These are phyloP conservation scores for Misgurnus anguillicaudatus DNA, from an alignment of 2,113 vertebrate genomes.

Conservation along the genomic window DNA sequence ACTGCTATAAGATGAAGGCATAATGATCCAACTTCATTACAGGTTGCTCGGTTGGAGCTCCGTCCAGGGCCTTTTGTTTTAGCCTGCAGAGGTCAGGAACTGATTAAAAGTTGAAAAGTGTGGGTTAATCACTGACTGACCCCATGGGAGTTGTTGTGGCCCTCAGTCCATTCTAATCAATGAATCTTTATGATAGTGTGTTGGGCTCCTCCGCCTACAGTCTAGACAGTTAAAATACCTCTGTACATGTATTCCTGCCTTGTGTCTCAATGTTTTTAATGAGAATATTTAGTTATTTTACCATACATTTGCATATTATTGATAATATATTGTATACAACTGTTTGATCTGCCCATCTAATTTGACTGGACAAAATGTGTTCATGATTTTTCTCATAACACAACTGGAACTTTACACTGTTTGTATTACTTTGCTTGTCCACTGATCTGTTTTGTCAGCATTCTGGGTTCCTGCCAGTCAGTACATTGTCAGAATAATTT, in stretches of 20 bases:
- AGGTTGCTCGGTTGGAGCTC: slow-evolving; percentile 46
- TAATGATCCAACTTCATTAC: slow-evolving; percentile 64
- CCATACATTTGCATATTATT: background rate
- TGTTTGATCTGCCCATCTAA: background rate
- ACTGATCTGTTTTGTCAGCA: too few species aligned
- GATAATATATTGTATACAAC: background rate
- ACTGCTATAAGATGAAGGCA: slow-evolving; percentile 34
- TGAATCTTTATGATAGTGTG: slow-evolving; percentile 52
- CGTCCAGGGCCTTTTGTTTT: slow-evolving; percentile 58
- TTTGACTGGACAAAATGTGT: background rate
- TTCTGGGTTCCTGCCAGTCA: too few species aligned
- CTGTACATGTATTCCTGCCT: background rate
- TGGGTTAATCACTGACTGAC: slow-evolving; percentile 72
- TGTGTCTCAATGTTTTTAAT: background rate
- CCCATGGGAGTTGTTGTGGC: slow-evolving; percentile 57
- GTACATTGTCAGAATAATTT: too few species aligned
- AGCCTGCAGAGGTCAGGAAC: slow-evolving; percentile 64
- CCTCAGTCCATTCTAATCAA: slow-evolving; percentile 68
- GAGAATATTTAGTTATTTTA: background rate
- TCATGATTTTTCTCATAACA: too few species aligned
- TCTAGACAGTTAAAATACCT: slow-evolving; percentile 19
- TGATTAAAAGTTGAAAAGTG: slow-evolving; percentile 67
- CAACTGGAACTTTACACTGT: too few species aligned
- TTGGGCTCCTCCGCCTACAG: background rate
- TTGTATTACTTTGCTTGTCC: too few species aligned